Evolutionary conservation across 2,797 vertebrate genomes (phyloP), one percentile per base, ranked within the genome.

Genomic region (Lepus townsendii): DNA sequence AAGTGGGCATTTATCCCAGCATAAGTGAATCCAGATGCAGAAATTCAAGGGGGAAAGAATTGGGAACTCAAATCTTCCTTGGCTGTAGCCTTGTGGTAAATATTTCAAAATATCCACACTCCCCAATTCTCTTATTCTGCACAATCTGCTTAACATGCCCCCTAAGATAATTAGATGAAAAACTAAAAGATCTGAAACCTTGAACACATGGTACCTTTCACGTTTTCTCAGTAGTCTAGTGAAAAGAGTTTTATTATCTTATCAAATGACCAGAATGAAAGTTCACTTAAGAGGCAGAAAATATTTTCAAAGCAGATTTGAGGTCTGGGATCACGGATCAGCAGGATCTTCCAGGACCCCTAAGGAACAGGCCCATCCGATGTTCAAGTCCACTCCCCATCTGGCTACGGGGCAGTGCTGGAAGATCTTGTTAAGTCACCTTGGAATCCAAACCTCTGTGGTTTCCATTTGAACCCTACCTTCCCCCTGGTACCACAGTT

Each of bases 11-110:
- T 72, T 69, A 19, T 95, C 88, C 95, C 90, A 86, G 82, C 9
- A 54, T 83, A 96, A 97, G 77, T 88, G 86, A 79, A 79, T 76
- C 82, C 97, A 97, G 97, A 97, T 94, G 95, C 54, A 76, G 90
- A 86, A 65, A 87, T 88, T 54, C 54, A 88, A 88, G 66, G 42
- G 77, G 50, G 24, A 63, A 93, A 96, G 50, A 95, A 84, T 87
- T 24, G 68, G 88, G 52, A 96, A 94, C 88, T 89, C 73, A 94
- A 93, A 92, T 92, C 72, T 90, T 94, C 77, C 77, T 88, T 60
- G 57, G 77, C 71, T 86, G 35, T 88, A 82, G 83, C 95, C 68
- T 78, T 93, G 79, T 77, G 79, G 79, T 88, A 95, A 94, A 95
- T 85, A 94, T 92, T 92, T 92, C 90, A 86, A 92, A 96, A 94